phyloP scores from a whole-genome alignment of 2,113 vertebrate species.

The Tachysurus fulvidraco region DNA sequence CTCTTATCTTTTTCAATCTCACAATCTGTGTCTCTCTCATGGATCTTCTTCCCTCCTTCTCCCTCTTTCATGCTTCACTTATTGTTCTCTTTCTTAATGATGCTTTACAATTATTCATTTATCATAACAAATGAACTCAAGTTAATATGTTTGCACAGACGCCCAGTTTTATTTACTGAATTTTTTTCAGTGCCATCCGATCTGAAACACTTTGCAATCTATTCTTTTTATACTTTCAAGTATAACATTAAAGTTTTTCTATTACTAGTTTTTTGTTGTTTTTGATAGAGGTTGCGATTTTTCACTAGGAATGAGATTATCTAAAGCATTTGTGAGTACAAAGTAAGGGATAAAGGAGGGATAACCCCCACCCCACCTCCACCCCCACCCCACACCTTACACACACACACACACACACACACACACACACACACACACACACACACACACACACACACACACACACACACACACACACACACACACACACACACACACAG shows the following conservation, averaged over 20 bases:
- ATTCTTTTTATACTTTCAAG: not conserved
- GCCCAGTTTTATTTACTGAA: conserved; percentile 32
- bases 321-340: not conserved
- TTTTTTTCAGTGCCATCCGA: conserved; percentile 5
- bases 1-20: not conserved
- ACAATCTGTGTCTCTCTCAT: conserved; percentile 4
- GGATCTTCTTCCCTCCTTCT: not conserved
- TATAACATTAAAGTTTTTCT: not conserved
- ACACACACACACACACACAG: conserved; percentile 45
- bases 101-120: conserved; percentile 45
- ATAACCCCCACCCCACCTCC: not conserved
- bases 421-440: too few relatives aligned
- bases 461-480: conserved; percentile 29
- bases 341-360: not conserved
- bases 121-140: conserved; percentile 46
- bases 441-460: not conserved
- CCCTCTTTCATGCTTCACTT: conserved; percentile 35
- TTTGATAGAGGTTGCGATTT: not conserved
- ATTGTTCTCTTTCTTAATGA: conserved; percentile 43
- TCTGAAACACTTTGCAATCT: conserved; percentile 1
- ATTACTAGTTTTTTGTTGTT: not conserved
- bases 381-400: conserved; percentile 4
- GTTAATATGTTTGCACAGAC: conserved; percentile 38
- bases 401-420: too few relatives aligned
- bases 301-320: not conserved